Evolutionary conservation across 2,888 invertebrate genomes (phyloP), one percentile per base, ranked within the genome.

Genomic region (Drosophila subquinaria): DNA sequence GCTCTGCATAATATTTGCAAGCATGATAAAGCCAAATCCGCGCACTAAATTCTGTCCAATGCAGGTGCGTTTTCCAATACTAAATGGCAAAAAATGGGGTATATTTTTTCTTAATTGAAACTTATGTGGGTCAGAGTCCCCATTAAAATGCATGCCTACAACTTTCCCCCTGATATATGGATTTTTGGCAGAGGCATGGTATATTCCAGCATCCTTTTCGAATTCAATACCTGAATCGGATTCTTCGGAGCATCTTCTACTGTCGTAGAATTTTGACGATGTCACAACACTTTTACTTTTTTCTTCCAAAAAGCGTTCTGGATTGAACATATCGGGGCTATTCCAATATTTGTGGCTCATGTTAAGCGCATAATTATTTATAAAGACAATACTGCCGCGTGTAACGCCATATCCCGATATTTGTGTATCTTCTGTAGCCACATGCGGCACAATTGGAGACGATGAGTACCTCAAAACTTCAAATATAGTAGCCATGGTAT

Each of bases 371-470:
- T 96, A 97, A 89, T 97, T 97, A 89, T 97, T 97, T 27, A 97
- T 95, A 88, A 97, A 96, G 0, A 97, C 95, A 59, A 97, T 94
- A 0, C 97, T 97, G 0, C 96, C 97, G 88, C 96, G 96, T 53
- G 95, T 94, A 0, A 97, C 94, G 0, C 94, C 94, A 85, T 94
- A 96, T 0, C 96, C 97, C 45, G 95, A 94, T 5, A 98, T 95
- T 0, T 94, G 94, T 0, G 96, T 95, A 85, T 96, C 95, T 81
- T 95, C 95, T 0, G 96, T 96, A 0, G 97, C 97, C 0, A 97
- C 97, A 89, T 97, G 97, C 0, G 98, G 98, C 0, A 98, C 97
- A 66, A 98, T 97, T 0, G 98, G 97, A 0, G 97, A 97, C 0
- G 97, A 97, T 0, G 96, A 95, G 60, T 95, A 95, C 53, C 98